These are phyloP conservation scores for Chondrosia reniformis DNA, from an alignment of 37 sponge, comb jelly and placozoan species.

Conservation along the genomic window DNA sequence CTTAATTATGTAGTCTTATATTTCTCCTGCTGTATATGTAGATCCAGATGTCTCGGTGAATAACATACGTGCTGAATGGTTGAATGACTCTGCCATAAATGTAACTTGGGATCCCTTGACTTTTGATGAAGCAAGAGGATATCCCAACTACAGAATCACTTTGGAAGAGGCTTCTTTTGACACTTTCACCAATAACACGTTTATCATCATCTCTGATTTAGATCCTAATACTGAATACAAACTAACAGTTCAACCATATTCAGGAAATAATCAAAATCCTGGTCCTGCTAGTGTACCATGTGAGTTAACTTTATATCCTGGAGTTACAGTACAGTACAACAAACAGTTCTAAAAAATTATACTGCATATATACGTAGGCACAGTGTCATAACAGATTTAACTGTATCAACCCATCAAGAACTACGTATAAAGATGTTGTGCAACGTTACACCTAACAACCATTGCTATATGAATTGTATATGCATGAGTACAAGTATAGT, in stretches of 20 bases:
- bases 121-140: slow-evolving; percentile 14
- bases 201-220: background rate
- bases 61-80: background rate
- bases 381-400: no score
- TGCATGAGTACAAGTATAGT: no score
- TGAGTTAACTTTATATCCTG: no score
- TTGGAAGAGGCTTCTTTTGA: background rate
- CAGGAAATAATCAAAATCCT: background rate
- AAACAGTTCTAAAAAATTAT: background rate
- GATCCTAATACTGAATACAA: background rate
- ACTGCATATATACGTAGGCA: background rate
- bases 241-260: background rate
- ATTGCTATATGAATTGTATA: no score
- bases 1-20: no score
- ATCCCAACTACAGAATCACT: background rate
- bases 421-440: background rate
- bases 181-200: background rate
- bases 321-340: no score
- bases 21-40: background rate
- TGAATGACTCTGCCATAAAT: background rate
- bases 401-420: no score
- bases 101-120: background rate
- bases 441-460: background rate
- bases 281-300: slow-evolving; percentile 4
- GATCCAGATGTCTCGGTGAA: background rate